Conservation (phyloP, 2,797 vertebrate species). For the Parauchenoglanis punctatus region DNA sequence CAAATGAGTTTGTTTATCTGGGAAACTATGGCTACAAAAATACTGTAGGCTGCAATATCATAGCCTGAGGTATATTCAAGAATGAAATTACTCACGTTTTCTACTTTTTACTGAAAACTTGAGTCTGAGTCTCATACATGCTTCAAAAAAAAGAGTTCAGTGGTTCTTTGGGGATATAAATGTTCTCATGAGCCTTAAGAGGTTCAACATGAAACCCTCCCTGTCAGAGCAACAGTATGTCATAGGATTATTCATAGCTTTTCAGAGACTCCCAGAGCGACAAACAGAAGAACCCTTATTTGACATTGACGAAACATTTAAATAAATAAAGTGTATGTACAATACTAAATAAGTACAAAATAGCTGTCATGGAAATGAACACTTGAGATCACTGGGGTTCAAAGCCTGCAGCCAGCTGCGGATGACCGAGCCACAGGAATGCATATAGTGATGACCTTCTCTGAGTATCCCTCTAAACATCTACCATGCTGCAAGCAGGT, state of each 20-base stretch:
- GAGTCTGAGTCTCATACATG: not conserved
- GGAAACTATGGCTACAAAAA: not conserved
- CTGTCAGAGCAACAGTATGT: not conserved
- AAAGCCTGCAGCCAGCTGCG: not conserved
- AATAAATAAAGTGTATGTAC: not conserved
- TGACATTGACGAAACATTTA: not conserved
- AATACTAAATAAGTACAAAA: not conserved
- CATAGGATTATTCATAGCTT: not conserved
- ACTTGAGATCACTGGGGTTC: not conserved
- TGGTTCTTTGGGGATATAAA: not conserved
- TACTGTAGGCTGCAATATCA: not conserved
- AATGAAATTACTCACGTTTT: not conserved
- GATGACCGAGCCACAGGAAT: slow-evolving; percentile 20
- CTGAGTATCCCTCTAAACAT: slow-evolving; percentile 21
- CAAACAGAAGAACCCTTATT: not conserved
- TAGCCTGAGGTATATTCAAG: not conserved
- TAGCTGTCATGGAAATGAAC: not conserved
- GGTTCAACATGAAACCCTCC: not conserved
- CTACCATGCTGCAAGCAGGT: not conserved
- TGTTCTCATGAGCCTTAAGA: not conserved
- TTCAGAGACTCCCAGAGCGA: not conserved
- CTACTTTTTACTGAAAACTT: not conserved
- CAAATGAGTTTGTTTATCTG: not conserved
- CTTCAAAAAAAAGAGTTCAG: not conserved
- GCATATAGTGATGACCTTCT: not conserved